Evolutionary conservation across 2,113 vertebrate genomes (phyloP).

Genomic region (Cryptomyrus ogoouensis): DNA sequence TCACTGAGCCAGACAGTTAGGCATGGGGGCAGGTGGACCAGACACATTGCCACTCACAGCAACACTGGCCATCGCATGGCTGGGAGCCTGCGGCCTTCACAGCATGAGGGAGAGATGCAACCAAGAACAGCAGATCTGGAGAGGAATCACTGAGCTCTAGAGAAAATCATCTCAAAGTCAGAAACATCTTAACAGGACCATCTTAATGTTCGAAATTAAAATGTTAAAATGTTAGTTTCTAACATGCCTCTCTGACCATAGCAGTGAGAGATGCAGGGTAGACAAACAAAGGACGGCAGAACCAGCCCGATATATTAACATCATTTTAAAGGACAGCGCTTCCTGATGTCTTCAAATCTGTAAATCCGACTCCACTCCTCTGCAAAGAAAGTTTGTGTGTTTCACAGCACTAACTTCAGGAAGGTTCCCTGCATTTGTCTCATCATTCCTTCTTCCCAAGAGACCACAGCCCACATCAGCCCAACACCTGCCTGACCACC

Average conservation of each 20-base stretch:
- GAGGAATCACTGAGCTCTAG: not conserved
- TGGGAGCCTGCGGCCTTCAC: not conserved
- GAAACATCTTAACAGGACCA: not conserved
- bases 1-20: not conserved
- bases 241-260: not conserved
- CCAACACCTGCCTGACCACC: not conserved
- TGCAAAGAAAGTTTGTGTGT: not conserved
- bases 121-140: not conserved
- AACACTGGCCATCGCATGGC: not conserved
- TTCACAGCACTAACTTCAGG: not conserved
- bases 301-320: not conserved
- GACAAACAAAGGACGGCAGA: not conserved
- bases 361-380: not conserved
- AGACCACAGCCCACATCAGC: not conserved
- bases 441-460: not conserved
- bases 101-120: not conserved
- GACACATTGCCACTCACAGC: not conserved
- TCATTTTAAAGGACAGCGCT: not conserved
- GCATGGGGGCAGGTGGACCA: not conserved
- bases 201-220: not conserved
- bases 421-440: not conserved
- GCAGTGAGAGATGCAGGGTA: not conserved
- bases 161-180: not conserved
- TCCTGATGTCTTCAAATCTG: not conserved
- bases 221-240: no score